Conservation (phyloP, 2,113 vertebrate species). For the Sinocyclocheilus grahami region DNA sequence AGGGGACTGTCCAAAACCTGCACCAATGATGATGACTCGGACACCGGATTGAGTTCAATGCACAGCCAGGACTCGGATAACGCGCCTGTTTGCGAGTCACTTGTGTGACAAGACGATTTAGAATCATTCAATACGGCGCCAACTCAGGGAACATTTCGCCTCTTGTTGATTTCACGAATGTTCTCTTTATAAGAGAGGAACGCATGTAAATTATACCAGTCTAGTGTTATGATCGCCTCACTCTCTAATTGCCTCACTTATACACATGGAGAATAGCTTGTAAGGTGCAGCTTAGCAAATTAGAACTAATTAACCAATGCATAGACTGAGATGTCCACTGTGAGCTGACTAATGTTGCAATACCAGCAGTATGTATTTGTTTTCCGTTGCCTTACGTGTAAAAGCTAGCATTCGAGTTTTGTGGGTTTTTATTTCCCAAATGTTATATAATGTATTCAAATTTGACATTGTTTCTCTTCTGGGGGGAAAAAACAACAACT, state of each 20-base stretch:
- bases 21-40: constrained; percentile 90
- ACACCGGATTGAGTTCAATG: constrained; percentile 96
- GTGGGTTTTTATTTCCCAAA: neutral
- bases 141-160: constrained; percentile 44
- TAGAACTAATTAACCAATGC: constrained; percentile 41
- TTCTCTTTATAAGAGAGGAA: constrained; percentile 47
- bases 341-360: constrained; percentile 14
- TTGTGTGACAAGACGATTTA: constrained; percentile 75
- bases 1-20: constrained; percentile 80
- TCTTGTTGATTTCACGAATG: constrained; percentile 57
- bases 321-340: constrained; percentile 20
- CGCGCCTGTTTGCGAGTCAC: constrained; percentile 86
- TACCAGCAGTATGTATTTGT: constrained; percentile 37
- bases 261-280: constrained; percentile 30
- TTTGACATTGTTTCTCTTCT: neutral
- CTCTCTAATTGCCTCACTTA: neutral
- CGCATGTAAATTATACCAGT: constrained; percentile 48
- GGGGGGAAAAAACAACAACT: neutral
- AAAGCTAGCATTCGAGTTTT: constrained; percentile 1
- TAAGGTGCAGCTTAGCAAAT: constrained; percentile 35
- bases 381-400: neutral
- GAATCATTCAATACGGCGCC: constrained; percentile 13
- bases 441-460: neutral
- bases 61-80: constrained; percentile 98
- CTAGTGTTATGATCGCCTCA: constrained; percentile 3